These are phyloP conservation scores for Drosophila obscura DNA, from an alignment of 1,140 invertebrate genomes.

Conservation along the genomic window DNA sequence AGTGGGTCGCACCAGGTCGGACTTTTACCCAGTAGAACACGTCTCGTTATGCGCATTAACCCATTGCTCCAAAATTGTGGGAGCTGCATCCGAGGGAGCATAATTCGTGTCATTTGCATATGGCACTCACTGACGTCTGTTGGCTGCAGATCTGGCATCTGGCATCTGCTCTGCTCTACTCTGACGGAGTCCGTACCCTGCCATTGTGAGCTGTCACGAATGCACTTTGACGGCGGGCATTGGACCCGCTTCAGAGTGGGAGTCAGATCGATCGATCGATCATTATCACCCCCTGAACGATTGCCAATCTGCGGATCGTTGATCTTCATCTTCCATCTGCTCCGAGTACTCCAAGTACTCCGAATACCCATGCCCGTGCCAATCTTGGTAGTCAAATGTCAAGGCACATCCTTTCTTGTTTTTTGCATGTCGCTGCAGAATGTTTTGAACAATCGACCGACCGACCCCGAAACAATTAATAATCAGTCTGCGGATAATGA, in stretches of 20 bases:
- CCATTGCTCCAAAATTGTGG: constrained; percentile 42
- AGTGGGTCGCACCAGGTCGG: constrained; percentile 24
- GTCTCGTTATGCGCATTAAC: constrained; percentile 69
- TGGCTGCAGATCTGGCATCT: constrained; percentile 24
- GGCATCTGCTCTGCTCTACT: background rate
- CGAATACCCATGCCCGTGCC: background rate
- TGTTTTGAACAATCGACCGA: constrained; percentile 28
- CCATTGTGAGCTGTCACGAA: constrained; percentile 51
- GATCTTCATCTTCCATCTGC: constrained; percentile 46
- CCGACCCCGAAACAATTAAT: constrained; percentile 39
- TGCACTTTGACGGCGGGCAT: constrained; percentile 44
- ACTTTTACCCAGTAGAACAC: constrained; percentile 66
- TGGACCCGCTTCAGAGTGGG: constrained; percentile 18
- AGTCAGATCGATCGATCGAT: constrained; percentile 49
- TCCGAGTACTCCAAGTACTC: no score
- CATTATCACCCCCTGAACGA: constrained; percentile 54
- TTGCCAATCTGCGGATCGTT: constrained; percentile 14
- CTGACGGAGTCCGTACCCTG: background rate
- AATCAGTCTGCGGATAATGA: constrained; percentile 53
- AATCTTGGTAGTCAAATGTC: constrained; percentile 60
- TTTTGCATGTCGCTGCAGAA: constrained; percentile 45
- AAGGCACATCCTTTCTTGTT: constrained; percentile 69
- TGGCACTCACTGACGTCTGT: constrained; percentile 25
- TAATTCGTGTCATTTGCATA: constrained; percentile 71
- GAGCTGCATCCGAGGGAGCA: constrained; percentile 15